Evolutionary conservation across 2,113 vertebrate species (phyloP).

Genomic region (Sander lucioperca): DNA sequence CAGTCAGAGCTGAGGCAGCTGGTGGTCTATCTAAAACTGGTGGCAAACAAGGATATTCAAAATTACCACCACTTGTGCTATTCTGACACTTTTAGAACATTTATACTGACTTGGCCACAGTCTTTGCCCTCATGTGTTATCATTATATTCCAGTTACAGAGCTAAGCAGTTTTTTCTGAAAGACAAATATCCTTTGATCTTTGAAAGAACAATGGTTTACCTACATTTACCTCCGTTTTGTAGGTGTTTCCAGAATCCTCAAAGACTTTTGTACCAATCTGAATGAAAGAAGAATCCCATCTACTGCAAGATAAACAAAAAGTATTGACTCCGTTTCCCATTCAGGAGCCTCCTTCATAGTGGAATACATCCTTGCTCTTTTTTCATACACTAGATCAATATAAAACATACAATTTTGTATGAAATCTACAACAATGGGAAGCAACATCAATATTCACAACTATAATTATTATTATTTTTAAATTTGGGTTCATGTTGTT

Average conservation of each 20-base stretch:
- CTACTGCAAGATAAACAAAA: neutral
- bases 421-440: neutral
- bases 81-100: neutral
- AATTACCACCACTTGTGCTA: neutral
- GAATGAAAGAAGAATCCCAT: neutral
- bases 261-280: neutral
- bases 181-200: neutral
- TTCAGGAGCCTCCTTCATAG: neutral
- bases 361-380: neutral
- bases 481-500: neutral
- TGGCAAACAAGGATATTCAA: neutral
- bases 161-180: neutral
- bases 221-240: neutral
- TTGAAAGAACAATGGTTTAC: neutral
- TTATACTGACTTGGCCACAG: neutral
- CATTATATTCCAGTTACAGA: neutral
- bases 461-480: too few relatives aligned
- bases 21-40: neutral
- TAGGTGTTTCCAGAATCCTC: too few relatives aligned
- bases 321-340: neutral
- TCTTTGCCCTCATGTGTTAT: neutral
- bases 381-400: neutral
- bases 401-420: neutral
- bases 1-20: neutral
- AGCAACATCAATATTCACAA: neutral